Percentiles rank a stretch among this genome's conserved stretches.
Evolutionary conservation across 2,797 vertebrate genomes (phyloP).

Genomic region (Clarias platycephalus): DNA sequence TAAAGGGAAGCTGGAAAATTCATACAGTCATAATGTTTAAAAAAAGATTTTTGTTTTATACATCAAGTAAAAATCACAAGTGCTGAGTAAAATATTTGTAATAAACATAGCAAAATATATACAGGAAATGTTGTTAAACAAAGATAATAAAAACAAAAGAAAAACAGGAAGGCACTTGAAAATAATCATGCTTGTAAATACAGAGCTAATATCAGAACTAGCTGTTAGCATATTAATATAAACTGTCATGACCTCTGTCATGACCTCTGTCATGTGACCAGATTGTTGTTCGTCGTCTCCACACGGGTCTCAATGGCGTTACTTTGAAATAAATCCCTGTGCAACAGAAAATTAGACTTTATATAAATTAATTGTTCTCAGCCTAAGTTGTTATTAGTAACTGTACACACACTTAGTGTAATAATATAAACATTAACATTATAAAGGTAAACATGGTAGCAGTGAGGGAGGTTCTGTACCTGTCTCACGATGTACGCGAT

Average conservation of each 20-base stretch:
- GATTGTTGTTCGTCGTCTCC: not conserved
- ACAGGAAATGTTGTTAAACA: not conserved
- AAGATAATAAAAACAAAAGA: not conserved
- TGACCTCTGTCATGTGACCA: not conserved
- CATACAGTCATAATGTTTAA: not conserved
- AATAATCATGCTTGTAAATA: not conserved
- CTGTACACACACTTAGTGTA: not conserved
- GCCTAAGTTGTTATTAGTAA: not conserved
- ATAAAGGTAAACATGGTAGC: not conserved
- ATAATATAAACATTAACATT: not conserved
- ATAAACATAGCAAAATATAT: not conserved
- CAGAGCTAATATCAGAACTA: not conserved
- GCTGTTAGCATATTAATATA: not conserved
- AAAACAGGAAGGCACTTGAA: not conserved
- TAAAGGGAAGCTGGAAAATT: not conserved
- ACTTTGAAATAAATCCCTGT: slow-evolving; percentile 30
- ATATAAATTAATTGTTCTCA: not conserved
- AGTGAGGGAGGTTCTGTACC: slow-evolving; percentile 55
- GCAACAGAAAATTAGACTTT: slow-evolving; percentile 14
- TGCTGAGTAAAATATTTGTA: not conserved
- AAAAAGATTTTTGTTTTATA: not conserved
- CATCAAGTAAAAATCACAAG: not conserved
- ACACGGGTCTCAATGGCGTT: not conserved
- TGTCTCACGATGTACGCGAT: slow-evolving; percentile 63
- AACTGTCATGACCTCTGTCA: not conserved